Evolutionary conservation across 2,113 vertebrate species (phyloP), one percentile per base, ranked within the genome.

Genomic region (Stigmatopora nigra): DNA sequence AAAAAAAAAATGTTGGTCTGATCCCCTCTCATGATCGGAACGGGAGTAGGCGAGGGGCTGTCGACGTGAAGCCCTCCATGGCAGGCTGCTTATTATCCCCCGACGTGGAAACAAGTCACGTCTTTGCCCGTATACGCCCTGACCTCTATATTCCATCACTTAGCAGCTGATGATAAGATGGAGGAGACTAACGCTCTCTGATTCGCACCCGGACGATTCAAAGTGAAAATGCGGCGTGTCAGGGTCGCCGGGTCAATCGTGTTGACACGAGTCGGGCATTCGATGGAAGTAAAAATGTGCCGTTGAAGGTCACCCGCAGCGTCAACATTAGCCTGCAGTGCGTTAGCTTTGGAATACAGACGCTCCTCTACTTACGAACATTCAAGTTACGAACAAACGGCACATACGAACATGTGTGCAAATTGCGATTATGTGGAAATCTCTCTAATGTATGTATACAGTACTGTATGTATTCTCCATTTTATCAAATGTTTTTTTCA

Each of bases 41-140:
- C 44, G 70, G 78, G 77, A 45, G 73, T 78, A 71, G 75, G 78
- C 61, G 78, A 75, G 73, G 80, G 63, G 45, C 66, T 63, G 72
- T 76, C 80, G 80, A 75, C 81, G 72, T 13, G 60, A 67, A 61
- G 59, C 70, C 78, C 82, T 85, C 75, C 71, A 79, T 84, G 72
- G 76, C 66, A 63, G 68, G 25, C 46, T 66, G 72, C 71, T 82
- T 81, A 84, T 87, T 85, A 88, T 86, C 81, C 75, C 70, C 69
- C 79, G 73, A 75, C 79, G 71, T 67, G 55, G 75, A 87, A 84
- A 76, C 85, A 84, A 81, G 63, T 86, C 84, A 84, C 81, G 82
- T 83, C 70, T 51, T 62, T 63, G 73, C 60, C 53, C 60, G 77
- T 63, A 71, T 75, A 56, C 64, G 63, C 56, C 57, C 78, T 73